A percentile compares a stretch with the other conserved stretches of the same genome.
These are phyloP conservation scores for Prosapia bicincta DNA, from an alignment of 2,888 invertebrate genomes.

Conservation along the genomic window DNA sequence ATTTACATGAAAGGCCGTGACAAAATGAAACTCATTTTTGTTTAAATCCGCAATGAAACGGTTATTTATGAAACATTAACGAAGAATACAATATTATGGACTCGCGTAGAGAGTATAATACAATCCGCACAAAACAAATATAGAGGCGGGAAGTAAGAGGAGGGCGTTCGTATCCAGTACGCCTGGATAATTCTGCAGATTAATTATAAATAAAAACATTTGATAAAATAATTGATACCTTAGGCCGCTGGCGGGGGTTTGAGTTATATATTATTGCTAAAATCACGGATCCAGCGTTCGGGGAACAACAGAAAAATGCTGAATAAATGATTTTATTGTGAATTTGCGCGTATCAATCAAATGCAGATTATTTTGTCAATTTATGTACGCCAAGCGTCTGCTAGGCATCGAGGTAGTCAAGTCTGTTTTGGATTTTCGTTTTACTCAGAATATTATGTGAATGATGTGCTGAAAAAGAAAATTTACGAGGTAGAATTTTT, in stretches of 20 bases:
- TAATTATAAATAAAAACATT: conserved; percentile 2
- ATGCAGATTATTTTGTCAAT: too few species aligned
- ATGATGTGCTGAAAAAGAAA: too few species aligned
- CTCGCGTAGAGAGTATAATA: background rate
- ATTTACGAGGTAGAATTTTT: too few species aligned
- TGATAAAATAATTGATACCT: background rate
- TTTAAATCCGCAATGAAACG: too few species aligned
- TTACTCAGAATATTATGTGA: too few species aligned
- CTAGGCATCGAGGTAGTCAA: too few species aligned
- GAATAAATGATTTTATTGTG: background rate
- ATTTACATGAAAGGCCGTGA: too few species aligned
- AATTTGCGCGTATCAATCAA: background rate
- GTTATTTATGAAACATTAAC: too few species aligned
- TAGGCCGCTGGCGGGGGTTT: background rate
- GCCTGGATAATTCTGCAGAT: background rate
- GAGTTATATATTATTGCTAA: background rate
- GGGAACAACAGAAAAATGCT: background rate
- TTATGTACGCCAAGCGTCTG: too few species aligned
- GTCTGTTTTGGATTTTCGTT: too few species aligned
- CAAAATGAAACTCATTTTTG: too few species aligned
- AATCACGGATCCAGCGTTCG: background rate
- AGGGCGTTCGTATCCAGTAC: background rate
- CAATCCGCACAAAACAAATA: background rate
- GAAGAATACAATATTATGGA: too few species aligned
- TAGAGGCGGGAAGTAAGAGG: background rate